Evolutionary conservation across 2,888 invertebrate species (phyloP), one percentile per base, ranked within the genome.

Genomic region (Apamea sordens): DNA sequence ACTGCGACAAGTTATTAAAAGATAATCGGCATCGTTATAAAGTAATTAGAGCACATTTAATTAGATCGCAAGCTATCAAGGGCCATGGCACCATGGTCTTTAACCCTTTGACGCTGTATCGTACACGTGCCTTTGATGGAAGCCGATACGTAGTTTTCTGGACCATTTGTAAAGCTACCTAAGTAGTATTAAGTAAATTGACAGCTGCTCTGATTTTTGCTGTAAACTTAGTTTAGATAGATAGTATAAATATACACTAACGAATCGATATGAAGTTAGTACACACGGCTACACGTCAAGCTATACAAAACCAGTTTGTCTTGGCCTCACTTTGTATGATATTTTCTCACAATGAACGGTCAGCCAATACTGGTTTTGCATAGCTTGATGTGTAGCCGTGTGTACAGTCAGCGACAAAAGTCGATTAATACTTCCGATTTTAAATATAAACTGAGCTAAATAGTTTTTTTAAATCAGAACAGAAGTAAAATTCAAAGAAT

Each of bases 41-140:
- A 64, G n/a, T n/a, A n/a, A n/a, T 67, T 50, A 59, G 7, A 61
- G 53, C 28, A 36, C 10, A 70, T 50, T 65, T 80, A 78, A 79
- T 78, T 70, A 78, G n/a, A 61, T 69, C 28, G 41, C 18, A 2
- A n/a, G 50, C n/a, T 83, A 61, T 82, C 82, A n/a, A 13, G 53
- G 50, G 41, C 28, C 32, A n/a, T 41, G 47, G 28, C 32, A 32
- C 28, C 32, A n/a, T 41, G 47, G 28, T 41, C 28, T 81, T 36
- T 69, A 47, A 28, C 32, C 76, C 28, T 28, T 68, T 63, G 64
- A 36, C 24, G 50, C 15, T 65, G 11, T 50, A 11, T 2, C 2
- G 24, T 47, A 36, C 24, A 63, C 69, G 68, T 69, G 56, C 47
- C 18, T 65, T 65, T 71, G 59, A 82, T 63, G 63, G 1, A 18